phyloP scores from a whole-genome alignment of 53 echinoderm and acorn worm genomes.

The Paracentrotus lividus region DNA sequence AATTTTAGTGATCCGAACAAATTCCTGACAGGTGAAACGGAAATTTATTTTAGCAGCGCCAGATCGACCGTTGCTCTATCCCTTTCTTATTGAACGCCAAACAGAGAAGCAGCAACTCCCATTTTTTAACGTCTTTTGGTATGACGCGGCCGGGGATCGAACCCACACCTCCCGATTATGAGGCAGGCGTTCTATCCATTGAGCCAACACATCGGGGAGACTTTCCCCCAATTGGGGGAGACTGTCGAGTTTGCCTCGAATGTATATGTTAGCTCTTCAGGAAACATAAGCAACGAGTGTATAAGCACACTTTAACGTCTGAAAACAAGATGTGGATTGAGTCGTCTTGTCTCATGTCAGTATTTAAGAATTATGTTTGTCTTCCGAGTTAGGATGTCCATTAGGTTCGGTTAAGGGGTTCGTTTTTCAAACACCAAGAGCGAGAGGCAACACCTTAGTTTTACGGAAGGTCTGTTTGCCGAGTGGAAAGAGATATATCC shows the following conservation, averaged over 20 bases:
- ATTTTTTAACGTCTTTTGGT: too few relatives aligned
- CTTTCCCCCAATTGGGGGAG: background rate
- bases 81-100: too few relatives aligned
- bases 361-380: slow-evolving; percentile 34
- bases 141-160: too few relatives aligned
- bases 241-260: too few relatives aligned
- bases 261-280: background rate
- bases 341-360: background rate
- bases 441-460: background rate
- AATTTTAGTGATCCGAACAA: too few relatives aligned
- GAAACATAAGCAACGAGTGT: background rate
- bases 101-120: too few relatives aligned
- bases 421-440: slow-evolving; percentile 31
- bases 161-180: too few relatives aligned
- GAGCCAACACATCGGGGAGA: too few relatives aligned
- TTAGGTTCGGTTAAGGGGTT: slow-evolving; percentile 30
- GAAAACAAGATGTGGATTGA: background rate
- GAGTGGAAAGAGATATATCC: slow-evolving; percentile 44
- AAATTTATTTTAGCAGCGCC: too few relatives aligned
- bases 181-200: too few relatives aligned
- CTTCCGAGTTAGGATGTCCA: slow-evolving; percentile 24
- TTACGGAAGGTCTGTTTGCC: slow-evolving; percentile 33
- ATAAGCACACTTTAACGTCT: background rate
- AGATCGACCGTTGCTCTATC: too few relatives aligned
- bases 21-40: too few relatives aligned